Evolutionary conservation across 2,888 invertebrate species (phyloP).

Genomic region (Callosobruchus maculatus): DNA sequence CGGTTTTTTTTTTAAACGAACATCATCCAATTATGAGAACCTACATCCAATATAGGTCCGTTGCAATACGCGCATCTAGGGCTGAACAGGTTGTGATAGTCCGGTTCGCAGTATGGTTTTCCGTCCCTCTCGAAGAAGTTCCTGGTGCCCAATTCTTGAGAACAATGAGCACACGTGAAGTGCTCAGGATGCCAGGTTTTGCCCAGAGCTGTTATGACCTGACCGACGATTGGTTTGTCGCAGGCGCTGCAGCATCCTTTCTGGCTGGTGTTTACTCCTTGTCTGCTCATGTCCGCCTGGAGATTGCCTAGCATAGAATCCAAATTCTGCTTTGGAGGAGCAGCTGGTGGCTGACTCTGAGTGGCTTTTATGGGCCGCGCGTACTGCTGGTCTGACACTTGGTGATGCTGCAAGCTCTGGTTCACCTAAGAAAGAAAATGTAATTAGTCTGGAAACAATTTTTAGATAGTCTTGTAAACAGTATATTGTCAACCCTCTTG

Average conservation of each 20-base stretch:
- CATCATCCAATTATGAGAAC: neutral
- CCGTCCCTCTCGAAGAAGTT: constrained; percentile 99
- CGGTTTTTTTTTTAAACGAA: too few relatives aligned
- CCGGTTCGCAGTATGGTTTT: constrained; percentile 95
- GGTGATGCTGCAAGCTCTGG: constrained; percentile 61
- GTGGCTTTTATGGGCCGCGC: constrained; percentile 60
- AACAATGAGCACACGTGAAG: constrained; percentile 97
- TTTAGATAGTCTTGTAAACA: too few relatives aligned
- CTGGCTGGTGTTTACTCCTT: constrained; percentile 97
- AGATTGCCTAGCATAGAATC: constrained; percentile 87
- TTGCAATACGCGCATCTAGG: constrained; percentile 98
- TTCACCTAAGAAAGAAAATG: constrained; percentile 53
- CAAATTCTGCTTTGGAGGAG: constrained; percentile 53
- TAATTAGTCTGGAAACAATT: too few relatives aligned
- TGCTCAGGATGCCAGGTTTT: constrained; percentile 99
- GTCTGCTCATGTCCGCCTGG: constrained; percentile 96
- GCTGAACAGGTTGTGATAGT: constrained; percentile 98
- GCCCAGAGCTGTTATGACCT: constrained; percentile 95
- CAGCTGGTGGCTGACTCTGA: constrained; percentile 38
- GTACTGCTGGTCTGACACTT: constrained; percentile 66
- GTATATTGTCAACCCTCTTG: too few relatives aligned
- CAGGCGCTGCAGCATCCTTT: constrained; percentile 99
- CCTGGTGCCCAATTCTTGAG: constrained; percentile 91
- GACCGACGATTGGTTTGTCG: constrained; percentile 98
- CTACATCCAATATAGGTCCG: constrained; percentile 96